A percentile compares a stretch with the other conserved stretches of the same genome.
Conservation (phyloP, 2,888 invertebrate genomes). For the Drosophila setosimentum region DNA sequence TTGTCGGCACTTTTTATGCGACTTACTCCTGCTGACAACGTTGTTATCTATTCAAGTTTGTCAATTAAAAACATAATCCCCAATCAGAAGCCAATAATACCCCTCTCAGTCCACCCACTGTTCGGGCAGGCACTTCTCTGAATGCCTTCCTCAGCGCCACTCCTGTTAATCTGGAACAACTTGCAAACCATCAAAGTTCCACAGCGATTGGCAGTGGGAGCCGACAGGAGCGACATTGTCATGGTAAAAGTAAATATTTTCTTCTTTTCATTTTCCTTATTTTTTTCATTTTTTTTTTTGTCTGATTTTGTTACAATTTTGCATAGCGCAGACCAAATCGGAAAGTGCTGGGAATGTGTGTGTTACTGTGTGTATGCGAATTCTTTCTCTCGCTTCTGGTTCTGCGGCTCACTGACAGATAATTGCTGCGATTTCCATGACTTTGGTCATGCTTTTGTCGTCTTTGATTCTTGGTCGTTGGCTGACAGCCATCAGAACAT, state of each 20-base stretch:
- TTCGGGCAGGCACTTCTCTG: slow-evolving; percentile 24
- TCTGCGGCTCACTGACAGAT: slow-evolving; percentile 49
- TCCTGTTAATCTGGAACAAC: slow-evolving; percentile 55
- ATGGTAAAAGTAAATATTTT: slow-evolving; percentile 80
- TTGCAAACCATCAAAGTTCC: slow-evolving; percentile 67
- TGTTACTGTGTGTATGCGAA: slow-evolving; percentile 30
- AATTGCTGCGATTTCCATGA: slow-evolving; percentile 76
- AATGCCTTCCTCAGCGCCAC: slow-evolving; percentile 1
- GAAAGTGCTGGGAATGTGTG: slow-evolving; percentile 28
- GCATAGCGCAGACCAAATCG: slow-evolving; percentile 29
- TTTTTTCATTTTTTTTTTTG: slow-evolving; percentile 22
- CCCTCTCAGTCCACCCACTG: slow-evolving; percentile 25
- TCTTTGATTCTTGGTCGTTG: slow-evolving; percentile 39
- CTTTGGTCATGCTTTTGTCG: slow-evolving; percentile 48
- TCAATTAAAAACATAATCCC: slow-evolving; percentile 80
- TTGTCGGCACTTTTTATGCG: slow-evolving; percentile 73
- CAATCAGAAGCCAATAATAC: slow-evolving; percentile 82
- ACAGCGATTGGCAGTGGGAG: slow-evolving; percentile 4
- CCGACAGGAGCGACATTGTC: slow-evolving; percentile 65
- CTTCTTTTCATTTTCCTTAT: slow-evolving; percentile 42
- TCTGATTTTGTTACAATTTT: slow-evolving; percentile 63
- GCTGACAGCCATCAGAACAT: slow-evolving; percentile 27
- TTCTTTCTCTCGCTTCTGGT: slow-evolving; percentile 12
- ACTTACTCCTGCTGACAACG: slow-evolving; percentile 75
- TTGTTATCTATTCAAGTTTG: slow-evolving; percentile 81